Evolutionary conservation across 2,113 vertebrate species (phyloP).

Genomic region (Pedetes capensis): DNA sequence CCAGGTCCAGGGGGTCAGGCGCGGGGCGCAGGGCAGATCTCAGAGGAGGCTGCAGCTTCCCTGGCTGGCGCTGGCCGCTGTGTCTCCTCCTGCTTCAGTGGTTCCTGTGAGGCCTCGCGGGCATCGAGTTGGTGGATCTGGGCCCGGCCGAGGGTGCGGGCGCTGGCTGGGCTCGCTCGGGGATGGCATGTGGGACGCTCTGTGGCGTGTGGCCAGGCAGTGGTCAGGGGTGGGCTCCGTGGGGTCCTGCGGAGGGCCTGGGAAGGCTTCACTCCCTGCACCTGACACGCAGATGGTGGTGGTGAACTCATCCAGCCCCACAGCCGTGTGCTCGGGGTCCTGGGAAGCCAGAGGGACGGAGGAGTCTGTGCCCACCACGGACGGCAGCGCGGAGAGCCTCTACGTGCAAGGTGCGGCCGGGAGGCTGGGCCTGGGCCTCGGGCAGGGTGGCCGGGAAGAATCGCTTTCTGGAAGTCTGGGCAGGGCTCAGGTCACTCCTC

Average conservation of each 20-base stretch:
- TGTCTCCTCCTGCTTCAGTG: neutral
- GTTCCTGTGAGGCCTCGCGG: neutral
- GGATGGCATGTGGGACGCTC: neutral
- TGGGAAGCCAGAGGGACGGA: constrained; percentile 90
- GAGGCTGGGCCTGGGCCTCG: rapidly evolving
- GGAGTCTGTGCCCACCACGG: constrained; percentile 85
- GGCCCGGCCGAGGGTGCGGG: neutral
- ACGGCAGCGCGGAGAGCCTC: constrained; percentile 93
- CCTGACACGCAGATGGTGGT: constrained; percentile 80
- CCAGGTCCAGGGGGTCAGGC: rapidly evolving
- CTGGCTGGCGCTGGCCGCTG: rapidly evolving
- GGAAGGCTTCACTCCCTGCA: neutral
- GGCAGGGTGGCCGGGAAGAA: neutral
- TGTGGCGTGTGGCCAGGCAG: neutral
- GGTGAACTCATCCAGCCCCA: constrained; percentile 89
- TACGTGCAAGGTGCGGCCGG: constrained; percentile 92
- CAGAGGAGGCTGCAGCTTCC: neutral
- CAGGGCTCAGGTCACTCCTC: neutral
- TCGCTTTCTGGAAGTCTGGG: neutral
- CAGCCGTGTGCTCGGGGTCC: constrained; percentile 81
- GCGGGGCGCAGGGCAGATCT: rapidly evolving
- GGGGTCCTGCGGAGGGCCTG: neutral
- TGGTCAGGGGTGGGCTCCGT: neutral
- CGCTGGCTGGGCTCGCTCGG: neutral
- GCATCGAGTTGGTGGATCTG: neutral